Evolutionary conservation across 1,140 invertebrate species (phyloP).

Genomic region (Drosophila setifemur): DNA sequence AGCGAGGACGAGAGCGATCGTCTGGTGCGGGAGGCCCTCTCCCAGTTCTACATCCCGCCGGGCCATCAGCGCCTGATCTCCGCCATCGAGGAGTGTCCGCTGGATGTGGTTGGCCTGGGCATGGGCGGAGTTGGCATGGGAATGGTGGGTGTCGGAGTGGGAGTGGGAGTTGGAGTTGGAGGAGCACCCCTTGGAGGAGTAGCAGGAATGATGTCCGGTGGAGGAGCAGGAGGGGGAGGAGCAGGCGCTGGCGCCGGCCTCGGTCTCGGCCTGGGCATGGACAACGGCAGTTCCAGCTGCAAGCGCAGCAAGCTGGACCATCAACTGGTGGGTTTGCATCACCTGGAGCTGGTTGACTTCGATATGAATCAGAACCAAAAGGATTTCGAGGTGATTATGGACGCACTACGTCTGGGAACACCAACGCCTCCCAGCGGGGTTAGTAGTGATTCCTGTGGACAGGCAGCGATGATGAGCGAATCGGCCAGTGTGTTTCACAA

Average conservation of each 20-base stretch:
- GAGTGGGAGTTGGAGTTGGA: conserved; percentile 13
- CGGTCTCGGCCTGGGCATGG: conserved; percentile 29
- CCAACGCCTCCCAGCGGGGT: conserved; percentile 80
- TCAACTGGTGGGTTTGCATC: conserved; percentile 24
- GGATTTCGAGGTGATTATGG: conserved; percentile 83
- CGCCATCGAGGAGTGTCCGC: conserved; percentile 85
- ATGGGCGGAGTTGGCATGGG: conserved; percentile 23
- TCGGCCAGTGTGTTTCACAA: conserved; percentile 87
- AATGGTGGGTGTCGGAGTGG: conserved; percentile 20
- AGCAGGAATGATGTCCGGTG: no score
- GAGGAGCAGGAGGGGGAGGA: conserved; percentile 12
- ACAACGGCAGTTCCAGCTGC: conserved; percentile 4
- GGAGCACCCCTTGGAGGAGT: neutral
- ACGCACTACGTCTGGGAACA: conserved; percentile 81
- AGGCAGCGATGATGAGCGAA: conserved; percentile 87
- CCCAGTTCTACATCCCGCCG: conserved; percentile 89
- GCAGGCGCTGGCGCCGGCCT: conserved; percentile 34
- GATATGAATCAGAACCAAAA: conserved; percentile 82
- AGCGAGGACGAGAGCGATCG: conserved; percentile 85
- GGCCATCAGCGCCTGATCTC: conserved; percentile 87
- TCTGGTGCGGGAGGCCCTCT: conserved; percentile 85
- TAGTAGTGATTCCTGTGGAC: conserved; percentile 84
- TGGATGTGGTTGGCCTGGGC: conserved; percentile 70
- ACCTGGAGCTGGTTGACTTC: conserved; percentile 81
- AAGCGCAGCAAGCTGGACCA: conserved; percentile 50